phyloP scores from a whole-genome alignment of 2,797 vertebrate genomes.

The Calcarius lapponicus region DNA sequence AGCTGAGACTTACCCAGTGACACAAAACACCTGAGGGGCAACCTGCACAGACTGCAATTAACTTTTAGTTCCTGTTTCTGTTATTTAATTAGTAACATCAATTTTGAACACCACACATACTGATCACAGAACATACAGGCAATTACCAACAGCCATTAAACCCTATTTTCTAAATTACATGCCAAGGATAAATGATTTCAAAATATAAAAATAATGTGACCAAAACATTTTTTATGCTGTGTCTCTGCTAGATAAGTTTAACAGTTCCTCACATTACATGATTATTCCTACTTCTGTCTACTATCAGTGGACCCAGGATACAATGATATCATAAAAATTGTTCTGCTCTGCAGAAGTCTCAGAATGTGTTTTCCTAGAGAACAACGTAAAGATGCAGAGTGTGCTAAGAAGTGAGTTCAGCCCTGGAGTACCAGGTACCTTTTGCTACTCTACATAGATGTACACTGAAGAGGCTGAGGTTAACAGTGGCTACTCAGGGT shows the following conservation, averaged over 20 bases:
- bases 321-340: not conserved
- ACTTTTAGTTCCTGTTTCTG: constrained; percentile 34
- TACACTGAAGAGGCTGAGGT: not conserved
- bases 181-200: not conserved
- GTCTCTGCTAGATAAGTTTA: not conserved
- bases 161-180: constrained; percentile 17
- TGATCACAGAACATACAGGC: constrained; percentile 28
- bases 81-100: constrained; percentile 65
- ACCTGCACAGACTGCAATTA: constrained; percentile 50
- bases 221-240: not conserved
- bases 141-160: constrained; percentile 36
- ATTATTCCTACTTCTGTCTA: not conserved
- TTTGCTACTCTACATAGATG: not conserved
- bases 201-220: constrained; percentile 12
- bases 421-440: not conserved
- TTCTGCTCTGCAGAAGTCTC: not conserved
- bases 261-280: not conserved
- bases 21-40: constrained; percentile 45
- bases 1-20: constrained; percentile 45
- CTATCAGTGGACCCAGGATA: not conserved
- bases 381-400: not conserved
- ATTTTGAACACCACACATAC: not conserved
- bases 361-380: not conserved
- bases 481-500: not conserved
- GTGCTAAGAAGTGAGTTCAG: not conserved